Percentiles rank a stretch among this genome's conserved stretches.
Evolutionary conservation across 2,888 invertebrate genomes (phyloP).

Genomic region (Papilio demoleus): DNA sequence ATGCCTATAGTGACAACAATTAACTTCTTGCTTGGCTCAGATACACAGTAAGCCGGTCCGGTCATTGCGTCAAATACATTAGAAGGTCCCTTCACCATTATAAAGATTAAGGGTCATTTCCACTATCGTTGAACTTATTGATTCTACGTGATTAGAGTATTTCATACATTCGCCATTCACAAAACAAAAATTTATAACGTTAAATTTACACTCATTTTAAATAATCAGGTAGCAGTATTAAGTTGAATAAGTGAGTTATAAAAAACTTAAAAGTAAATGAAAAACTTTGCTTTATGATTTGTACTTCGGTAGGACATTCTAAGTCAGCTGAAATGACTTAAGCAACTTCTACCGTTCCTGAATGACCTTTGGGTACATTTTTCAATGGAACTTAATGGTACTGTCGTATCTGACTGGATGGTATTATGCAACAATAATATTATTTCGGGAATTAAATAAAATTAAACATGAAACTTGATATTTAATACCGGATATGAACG

Average conservation of each 20-base stretch:
- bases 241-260: background rate
- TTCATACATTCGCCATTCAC: constrained; percentile 1
- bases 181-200: constrained; percentile 1
- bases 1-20: background rate
- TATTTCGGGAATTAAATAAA: constrained; percentile 23
- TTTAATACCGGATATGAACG: constrained; percentile 35
- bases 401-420: background rate
- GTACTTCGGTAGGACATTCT: background rate
- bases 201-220: constrained; percentile 1
- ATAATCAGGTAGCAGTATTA: background rate
- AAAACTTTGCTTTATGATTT: background rate
- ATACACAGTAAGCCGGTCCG: background rate
- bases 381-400: too few relatives aligned
- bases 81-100: constrained; percentile 17
- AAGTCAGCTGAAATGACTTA: too few relatives aligned
- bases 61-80: constrained; percentile 3
- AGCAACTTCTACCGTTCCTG: too few relatives aligned
- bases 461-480: constrained; percentile 13
- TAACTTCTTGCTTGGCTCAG: background rate
- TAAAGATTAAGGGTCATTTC: constrained; percentile 10
- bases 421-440: background rate
- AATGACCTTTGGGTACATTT: too few relatives aligned
- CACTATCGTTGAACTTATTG: background rate
- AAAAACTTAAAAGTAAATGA: background rate
- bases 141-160: background rate